phyloP scores from a whole-genome alignment of 1,140 invertebrate species.

The Drosophila aff. region DNA sequence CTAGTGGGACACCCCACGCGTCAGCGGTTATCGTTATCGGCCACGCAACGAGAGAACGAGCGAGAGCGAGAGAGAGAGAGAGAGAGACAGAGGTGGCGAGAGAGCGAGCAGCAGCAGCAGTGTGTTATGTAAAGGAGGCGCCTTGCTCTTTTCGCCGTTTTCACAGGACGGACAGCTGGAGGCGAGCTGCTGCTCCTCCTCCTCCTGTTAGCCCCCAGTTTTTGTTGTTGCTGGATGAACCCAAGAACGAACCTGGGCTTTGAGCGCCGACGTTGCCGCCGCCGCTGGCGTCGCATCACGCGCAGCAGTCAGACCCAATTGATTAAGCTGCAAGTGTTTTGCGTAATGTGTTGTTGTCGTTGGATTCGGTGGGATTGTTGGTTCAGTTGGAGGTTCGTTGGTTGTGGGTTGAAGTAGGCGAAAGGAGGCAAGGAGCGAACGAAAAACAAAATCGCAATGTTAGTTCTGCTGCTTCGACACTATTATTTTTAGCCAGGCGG shows the following conservation, averaged over 20 bases:
- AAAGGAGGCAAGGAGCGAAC: constrained; percentile 17
- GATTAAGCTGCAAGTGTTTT: constrained; percentile 78
- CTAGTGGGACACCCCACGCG: constrained; percentile 8
- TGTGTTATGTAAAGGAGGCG: constrained; percentile 72
- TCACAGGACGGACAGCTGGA: constrained; percentile 32
- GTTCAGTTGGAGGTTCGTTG: constrained; percentile 16
- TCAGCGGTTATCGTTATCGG: constrained; percentile 34
- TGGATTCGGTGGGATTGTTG: constrained; percentile 20
- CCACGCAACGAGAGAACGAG: constrained; percentile 39
- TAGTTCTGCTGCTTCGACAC: constrained; percentile 46
- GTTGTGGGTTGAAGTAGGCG: constrained; percentile 19
- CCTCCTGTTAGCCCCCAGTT: not conserved
- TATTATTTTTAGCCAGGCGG: constrained; percentile 30
- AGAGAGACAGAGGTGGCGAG: constrained; percentile 2
- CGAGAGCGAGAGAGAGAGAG: constrained; percentile 1
- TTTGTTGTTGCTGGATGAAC: constrained; percentile 5
- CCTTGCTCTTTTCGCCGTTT: constrained; percentile 34
- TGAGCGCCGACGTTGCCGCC: constrained; percentile 30
- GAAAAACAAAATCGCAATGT: constrained; percentile 65
- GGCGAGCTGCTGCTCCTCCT: not conserved
- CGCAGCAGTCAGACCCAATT: constrained; percentile 72
- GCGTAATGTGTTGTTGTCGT: constrained; percentile 68
- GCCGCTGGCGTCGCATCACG: constrained; percentile 59
- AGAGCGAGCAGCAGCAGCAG: constrained; percentile 13
- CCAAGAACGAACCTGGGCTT: constrained; percentile 67